These are phyloP conservation scores for Drosophila macrospina DNA, from an alignment of 2,888 invertebrate genomes.

Conservation along the genomic window DNA sequence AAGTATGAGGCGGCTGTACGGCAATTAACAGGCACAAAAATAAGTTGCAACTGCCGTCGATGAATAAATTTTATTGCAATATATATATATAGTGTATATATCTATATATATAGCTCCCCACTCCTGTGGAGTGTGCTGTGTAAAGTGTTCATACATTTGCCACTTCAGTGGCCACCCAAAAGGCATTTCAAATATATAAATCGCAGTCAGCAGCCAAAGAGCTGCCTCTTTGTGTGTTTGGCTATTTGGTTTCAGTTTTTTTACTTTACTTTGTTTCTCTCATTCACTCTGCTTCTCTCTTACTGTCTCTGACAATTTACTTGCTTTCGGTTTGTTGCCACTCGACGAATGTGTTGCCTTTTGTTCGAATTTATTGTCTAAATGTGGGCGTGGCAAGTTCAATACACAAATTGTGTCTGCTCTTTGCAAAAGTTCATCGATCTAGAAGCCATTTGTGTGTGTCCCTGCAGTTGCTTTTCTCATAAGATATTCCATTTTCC, in stretches of 20 bases:
- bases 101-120: background rate
- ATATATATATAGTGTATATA: slow-evolving; percentile 41
- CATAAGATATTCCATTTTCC: slow-evolving; percentile 15
- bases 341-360: slow-evolving; percentile 72
- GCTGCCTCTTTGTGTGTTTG: slow-evolving; percentile 54
- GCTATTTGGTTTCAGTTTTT: slow-evolving; percentile 59
- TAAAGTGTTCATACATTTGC: slow-evolving; percentile 59
- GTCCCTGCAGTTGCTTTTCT: slow-evolving; percentile 28
- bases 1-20: slow-evolving; percentile 1
- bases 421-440: slow-evolving; percentile 67
- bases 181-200: slow-evolving; percentile 68
- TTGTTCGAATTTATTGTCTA: slow-evolving; percentile 73
- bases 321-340: slow-evolving; percentile 57
- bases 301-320: slow-evolving; percentile 55
- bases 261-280: slow-evolving; percentile 41
- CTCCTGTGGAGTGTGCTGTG: slow-evolving; percentile 8
- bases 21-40: slow-evolving; percentile 74
- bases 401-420: slow-evolving; percentile 55
- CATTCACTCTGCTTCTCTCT: background rate
- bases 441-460: slow-evolving; percentile 52
- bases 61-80: slow-evolving; percentile 61
- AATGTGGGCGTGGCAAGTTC: slow-evolving; percentile 35
- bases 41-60: slow-evolving; percentile 67
- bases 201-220: slow-evolving; percentile 56
- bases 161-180: slow-evolving; percentile 67